These are phyloP conservation scores for Andricus grossulariae DNA, from an alignment of 1,140 invertebrate genomes.

Conservation along the genomic window DNA sequence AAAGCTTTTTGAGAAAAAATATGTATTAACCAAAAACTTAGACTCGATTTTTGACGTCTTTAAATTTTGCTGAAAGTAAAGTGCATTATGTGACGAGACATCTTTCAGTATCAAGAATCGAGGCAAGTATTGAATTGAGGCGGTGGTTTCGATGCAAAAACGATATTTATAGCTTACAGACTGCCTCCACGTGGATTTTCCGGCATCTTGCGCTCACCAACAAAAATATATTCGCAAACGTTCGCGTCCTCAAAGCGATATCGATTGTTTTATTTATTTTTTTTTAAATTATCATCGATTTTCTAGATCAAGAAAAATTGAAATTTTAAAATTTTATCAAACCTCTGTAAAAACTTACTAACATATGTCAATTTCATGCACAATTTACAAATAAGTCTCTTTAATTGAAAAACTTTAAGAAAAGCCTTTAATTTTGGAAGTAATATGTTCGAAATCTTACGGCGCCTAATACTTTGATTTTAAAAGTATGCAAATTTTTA, in stretches of 20 bases:
- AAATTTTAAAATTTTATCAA: slow-evolving; percentile 1
- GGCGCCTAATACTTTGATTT: too few species aligned
- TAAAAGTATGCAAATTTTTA: too few species aligned
- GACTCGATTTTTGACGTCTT: too few species aligned
- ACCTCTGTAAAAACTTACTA: too few species aligned
- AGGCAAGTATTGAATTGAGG: slow-evolving; percentile 61
- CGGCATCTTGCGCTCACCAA: slow-evolving; percentile 65
- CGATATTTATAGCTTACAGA: slow-evolving; percentile 71
- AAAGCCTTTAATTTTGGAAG: too few species aligned
- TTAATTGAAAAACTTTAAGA: too few species aligned
- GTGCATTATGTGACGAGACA: background rate
- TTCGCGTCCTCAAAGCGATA: background rate
- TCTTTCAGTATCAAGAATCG: slow-evolving; percentile 48
- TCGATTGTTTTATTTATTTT: background rate
- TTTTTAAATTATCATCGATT: background rate
- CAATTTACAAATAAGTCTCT: too few species aligned
- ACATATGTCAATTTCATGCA: too few species aligned
- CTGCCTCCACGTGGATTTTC: slow-evolving; percentile 65
- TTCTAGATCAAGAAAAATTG: background rate
- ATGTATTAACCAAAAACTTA: too few species aligned
- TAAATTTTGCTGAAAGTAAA: slow-evolving; percentile 7
- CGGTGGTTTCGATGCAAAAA: slow-evolving; percentile 69
- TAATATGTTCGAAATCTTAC: too few species aligned
- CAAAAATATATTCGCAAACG: slow-evolving; percentile 70
- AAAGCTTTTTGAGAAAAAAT: too few species aligned